Evolutionary conservation across 1,140 invertebrate genomes (phyloP).

Genomic region (Aradophagus sp.): DNA sequence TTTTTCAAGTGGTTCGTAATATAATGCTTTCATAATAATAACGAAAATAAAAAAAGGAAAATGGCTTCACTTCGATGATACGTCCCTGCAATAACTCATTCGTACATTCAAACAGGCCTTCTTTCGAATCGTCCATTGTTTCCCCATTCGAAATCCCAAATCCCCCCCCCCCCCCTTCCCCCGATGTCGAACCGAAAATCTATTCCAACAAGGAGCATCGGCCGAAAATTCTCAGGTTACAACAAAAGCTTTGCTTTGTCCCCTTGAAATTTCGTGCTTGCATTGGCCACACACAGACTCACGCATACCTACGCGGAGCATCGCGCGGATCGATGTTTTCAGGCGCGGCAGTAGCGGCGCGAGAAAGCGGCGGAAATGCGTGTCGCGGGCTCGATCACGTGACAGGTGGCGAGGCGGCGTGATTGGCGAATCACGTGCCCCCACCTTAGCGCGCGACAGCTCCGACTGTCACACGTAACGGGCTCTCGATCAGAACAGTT

Average conservation of each 20-base stretch:
- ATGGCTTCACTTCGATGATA: too few relatives aligned
- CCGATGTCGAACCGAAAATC: too few relatives aligned
- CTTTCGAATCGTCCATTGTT: too few relatives aligned
- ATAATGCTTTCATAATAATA: too few relatives aligned
- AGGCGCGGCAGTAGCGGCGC: slow-evolving; percentile 7
- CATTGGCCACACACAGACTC: neutral
- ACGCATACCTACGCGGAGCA: neutral
- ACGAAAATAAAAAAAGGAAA: too few relatives aligned
- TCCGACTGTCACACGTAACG: slow-evolving; percentile 52
- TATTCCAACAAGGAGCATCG: too few relatives aligned
- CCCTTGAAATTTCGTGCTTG: neutral
- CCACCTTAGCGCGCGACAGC: neutral
- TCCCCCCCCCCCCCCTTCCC: too few relatives aligned
- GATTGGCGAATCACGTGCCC: neutral
- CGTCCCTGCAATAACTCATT: too few relatives aligned
- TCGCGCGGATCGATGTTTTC: slow-evolving; percentile 38
- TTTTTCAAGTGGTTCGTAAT: too few relatives aligned
- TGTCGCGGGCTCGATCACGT: slow-evolving; percentile 4
- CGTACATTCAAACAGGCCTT: too few relatives aligned
- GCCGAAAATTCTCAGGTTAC: slow-evolving; percentile 1
- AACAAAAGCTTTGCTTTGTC: slow-evolving; percentile 2
- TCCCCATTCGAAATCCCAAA: too few relatives aligned
- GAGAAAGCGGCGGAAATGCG: slow-evolving; percentile 23
- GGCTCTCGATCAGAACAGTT: slow-evolving; percentile 70
- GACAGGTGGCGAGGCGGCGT: neutral